Percentiles rank a stretch among this genome's conserved stretches.
Evolutionary conservation across 2,113 vertebrate species (phyloP).

Genomic region (Psittacula cyanocephala): DNA sequence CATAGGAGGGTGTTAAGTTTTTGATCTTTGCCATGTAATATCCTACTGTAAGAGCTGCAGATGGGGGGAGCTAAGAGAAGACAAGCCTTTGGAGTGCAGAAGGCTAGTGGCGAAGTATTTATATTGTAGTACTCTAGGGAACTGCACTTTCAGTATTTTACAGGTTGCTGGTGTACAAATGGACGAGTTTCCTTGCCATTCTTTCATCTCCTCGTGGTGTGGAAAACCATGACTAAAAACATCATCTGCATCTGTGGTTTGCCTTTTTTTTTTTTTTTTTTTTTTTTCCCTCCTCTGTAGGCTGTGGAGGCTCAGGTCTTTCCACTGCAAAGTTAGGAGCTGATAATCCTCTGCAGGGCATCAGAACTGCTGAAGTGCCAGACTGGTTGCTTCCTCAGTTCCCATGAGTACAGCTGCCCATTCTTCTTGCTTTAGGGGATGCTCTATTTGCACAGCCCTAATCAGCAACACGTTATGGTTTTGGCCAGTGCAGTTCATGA

Average conservation of each 20-base stretch:
- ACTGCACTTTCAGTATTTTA: neutral
- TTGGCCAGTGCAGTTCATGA: neutral
- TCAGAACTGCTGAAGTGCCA: neutral
- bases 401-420: neutral
- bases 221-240: neutral
- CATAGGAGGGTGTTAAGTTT: neutral
- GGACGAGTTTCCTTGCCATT: neutral
- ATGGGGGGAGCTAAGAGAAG: neutral
- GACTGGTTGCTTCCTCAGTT: neutral
- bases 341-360: neutral
- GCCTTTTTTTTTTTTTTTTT: neutral
- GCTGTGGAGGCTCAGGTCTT: neutral
- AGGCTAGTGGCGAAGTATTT: neutral
- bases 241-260: neutral
- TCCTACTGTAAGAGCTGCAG: neutral
- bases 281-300: neutral
- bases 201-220: neutral
- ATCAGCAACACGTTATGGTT: neutral
- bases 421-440: slow-evolving; percentile 12
- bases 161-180: neutral
- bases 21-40: neutral
- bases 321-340: neutral
- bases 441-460: slow-evolving; percentile 4
- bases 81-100: neutral
- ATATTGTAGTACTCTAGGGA: neutral